These are phyloP conservation scores for Amphibalanus amphitrite DNA, from an alignment of 1,140 invertebrate genomes.

Conservation along the genomic window DNA sequence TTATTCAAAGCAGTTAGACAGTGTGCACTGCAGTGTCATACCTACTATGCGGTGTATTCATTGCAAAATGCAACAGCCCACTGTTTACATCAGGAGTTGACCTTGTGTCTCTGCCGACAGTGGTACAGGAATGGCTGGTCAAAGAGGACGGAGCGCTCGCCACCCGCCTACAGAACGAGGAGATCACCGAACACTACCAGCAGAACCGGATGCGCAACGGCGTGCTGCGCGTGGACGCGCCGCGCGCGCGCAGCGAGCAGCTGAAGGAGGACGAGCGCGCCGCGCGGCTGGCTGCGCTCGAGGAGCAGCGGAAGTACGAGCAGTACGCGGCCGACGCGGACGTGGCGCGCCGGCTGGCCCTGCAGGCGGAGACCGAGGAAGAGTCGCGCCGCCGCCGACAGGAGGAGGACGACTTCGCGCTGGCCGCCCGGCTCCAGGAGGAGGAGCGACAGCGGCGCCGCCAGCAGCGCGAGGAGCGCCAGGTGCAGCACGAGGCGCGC, in stretches of 20 bases:
- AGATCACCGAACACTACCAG: constrained; percentile 43
- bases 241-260: constrained; percentile 64
- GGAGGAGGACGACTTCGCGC: constrained; percentile 66
- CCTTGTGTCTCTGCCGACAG: neutral
- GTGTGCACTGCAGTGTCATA: no score
- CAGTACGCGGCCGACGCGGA: constrained; percentile 41
- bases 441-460: constrained; percentile 64
- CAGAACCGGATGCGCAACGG: constrained; percentile 72
- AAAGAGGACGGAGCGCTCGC: constrained; percentile 79
- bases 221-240: constrained; percentile 70
- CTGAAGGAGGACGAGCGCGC: constrained; percentile 49
- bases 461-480: constrained; percentile 39
- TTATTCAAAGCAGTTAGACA: no score
- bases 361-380: constrained; percentile 39
- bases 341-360: constrained; percentile 42
- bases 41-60: no score
- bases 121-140: constrained; percentile 56
- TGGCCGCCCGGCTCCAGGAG: constrained; percentile 72
- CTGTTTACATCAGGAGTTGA: no score
- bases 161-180: constrained; percentile 71
- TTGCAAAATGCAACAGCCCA: no score
- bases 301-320: constrained; percentile 40
- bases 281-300: constrained; percentile 35
- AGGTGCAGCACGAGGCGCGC: neutral
- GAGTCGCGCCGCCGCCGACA: constrained; percentile 46